phyloP scores from a whole-genome alignment of 2,113 vertebrate species.

The Nycticebus coucang region DNA sequence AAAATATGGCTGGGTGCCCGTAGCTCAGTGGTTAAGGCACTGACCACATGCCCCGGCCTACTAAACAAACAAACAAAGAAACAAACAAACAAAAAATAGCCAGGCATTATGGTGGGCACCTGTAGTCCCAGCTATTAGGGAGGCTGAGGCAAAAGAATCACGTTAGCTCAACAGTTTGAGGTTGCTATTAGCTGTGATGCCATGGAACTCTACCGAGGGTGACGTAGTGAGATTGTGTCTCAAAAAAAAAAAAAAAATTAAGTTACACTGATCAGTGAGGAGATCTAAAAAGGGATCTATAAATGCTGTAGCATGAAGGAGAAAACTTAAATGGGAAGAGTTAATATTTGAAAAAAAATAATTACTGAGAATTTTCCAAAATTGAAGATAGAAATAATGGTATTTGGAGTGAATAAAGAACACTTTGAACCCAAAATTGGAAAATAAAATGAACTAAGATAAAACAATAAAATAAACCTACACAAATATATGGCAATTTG shows the following conservation, averaged over 20 bases:
- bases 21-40: no score
- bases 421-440: neutral
- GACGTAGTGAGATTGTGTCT: no score
- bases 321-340: neutral
- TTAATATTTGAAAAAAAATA: neutral
- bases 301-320: neutral
- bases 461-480: neutral
- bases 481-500: neutral
- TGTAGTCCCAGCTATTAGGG: no score
- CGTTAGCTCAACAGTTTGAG: no score
- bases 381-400: neutral
- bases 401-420: neutral
- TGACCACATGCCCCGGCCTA: no score
- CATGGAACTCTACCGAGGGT: no score
- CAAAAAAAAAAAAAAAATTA: neutral
- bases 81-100: no score
- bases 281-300: neutral
- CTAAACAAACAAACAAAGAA: no score
- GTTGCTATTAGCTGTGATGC: no score
- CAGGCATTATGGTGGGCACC: no score
- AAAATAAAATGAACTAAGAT: neutral
- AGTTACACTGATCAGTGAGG: neutral
- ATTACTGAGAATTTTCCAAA: neutral
- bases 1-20: neutral
- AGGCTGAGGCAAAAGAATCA: no score